Base-by-base conservation (phyloP, 2,113 vertebrate genomes). In the Anser cygnoides region DNA sequence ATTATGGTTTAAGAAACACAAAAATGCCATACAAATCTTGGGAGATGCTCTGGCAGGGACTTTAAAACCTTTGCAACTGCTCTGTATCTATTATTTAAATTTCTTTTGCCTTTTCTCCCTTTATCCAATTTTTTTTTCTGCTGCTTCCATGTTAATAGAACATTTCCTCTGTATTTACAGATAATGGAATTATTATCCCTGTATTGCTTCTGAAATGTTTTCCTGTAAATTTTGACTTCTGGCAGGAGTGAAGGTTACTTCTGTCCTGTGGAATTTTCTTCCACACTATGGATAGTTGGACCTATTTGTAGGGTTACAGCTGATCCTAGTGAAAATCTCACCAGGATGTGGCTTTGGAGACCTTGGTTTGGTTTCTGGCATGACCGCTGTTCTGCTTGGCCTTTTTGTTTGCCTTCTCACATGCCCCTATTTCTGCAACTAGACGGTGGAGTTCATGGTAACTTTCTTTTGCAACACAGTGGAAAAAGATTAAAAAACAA, bases 1-100 rank as follows among this genome's bases (percentile, higher is more conserved):
- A 89, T 95, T 96, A 83, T 5, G 1, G 23, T 87, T 93, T 91
- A 82, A 92, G 70, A 95, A 95, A 73, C 84, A 91, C 84, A 82
- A 62, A 92, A 95, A 70, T 76, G 74, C 58, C 74, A 54, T 49
- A 87, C 89, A 96, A 91, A 89, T 96, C 82, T 92, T 71, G 23
- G 50, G 67, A 90, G 35, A 43, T 49, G 28, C 54, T 91, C 62
- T 74, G 55, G 33, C 54, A 72, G 62, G 44, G 19, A 21, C 11
- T 92, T 46, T 76, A 0, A 6, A 84, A 82, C 25, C 44, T 84
- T 92, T 92, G 46, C 39, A 76, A 3, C 28, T 79, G 29, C 8
- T 72, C 37, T 87, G 5, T 87, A 41, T 65, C 57, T 91, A 46
- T 66, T 57, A 28, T 74, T 91, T 67, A 33, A 93, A 87, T 59